These are phyloP conservation scores for Siphonodentalium dalli DNA, from an alignment of 2,888 invertebrate species.

Conservation along the genomic window DNA sequence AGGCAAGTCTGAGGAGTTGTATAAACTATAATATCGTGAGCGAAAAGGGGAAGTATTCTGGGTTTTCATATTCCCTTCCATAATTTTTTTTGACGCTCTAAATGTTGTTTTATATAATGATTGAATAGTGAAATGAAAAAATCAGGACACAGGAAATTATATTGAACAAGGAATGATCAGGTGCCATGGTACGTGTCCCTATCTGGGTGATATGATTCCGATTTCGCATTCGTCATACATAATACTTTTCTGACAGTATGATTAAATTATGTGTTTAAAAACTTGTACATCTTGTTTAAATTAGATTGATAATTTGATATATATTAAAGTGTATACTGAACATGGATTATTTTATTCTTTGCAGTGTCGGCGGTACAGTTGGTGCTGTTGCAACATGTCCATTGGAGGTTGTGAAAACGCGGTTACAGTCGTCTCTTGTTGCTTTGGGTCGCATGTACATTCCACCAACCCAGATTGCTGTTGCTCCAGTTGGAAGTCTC, in stretches of 20 bases:
- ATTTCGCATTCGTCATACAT: too few relatives aligned
- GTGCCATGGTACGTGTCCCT: not conserved
- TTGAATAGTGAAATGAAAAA: too few relatives aligned
- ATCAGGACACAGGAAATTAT: not conserved
- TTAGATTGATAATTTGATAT: not conserved
- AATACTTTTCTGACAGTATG: too few relatives aligned
- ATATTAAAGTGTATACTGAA: not conserved
- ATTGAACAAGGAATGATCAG: too few relatives aligned
- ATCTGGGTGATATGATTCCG: too few relatives aligned
- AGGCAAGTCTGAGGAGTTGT: too few relatives aligned
- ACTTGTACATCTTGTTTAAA: not conserved
- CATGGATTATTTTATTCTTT: constrained; percentile 28
- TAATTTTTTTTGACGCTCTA: too few relatives aligned
- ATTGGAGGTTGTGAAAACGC: constrained; percentile 95
- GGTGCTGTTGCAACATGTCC: constrained; percentile 98
- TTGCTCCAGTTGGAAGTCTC: constrained; percentile 23
- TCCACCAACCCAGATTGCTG: constrained; percentile 15
- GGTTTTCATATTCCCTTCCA: too few relatives aligned
- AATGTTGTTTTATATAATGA: too few relatives aligned
- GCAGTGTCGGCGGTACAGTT: constrained; percentile 92
- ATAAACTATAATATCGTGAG: too few relatives aligned
- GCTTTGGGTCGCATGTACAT: constrained; percentile 40
- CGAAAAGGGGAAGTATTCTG: too few relatives aligned
- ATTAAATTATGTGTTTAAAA: too few relatives aligned
- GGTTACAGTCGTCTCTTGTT: constrained; percentile 90